Evolutionary conservation across 1,140 invertebrate genomes (phyloP).

Genomic region (Drosophila carrolli): DNA sequence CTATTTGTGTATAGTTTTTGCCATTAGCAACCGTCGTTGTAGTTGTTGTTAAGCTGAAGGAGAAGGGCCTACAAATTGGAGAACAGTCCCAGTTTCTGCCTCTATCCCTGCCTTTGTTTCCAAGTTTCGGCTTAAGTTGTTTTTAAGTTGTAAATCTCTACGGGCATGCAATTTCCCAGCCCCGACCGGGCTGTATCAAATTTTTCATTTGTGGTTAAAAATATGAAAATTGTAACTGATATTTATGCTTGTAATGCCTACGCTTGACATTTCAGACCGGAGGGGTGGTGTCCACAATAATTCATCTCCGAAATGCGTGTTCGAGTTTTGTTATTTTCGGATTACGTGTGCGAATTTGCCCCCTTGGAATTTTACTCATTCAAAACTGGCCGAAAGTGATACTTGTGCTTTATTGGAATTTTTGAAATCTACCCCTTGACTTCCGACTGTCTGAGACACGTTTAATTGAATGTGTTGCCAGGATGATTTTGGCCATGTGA

Average conservation of each 20-base stretch:
- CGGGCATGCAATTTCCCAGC: conserved; percentile 66
- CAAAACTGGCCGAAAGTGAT: conserved; percentile 47
- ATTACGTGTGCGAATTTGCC: conserved; percentile 57
- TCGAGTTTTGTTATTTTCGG: conserved; percentile 68
- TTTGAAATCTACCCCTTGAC: conserved; percentile 19
- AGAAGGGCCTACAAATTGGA: conserved; percentile 54
- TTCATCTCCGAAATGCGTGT: conserved; percentile 70
- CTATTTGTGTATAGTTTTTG: conserved; percentile 74
- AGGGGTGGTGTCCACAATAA: conserved; percentile 64
- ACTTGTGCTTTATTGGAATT: conserved; percentile 63
- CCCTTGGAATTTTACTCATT: conserved; percentile 16
- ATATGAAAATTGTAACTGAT: conserved; percentile 82
- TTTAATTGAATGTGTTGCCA: conserved; percentile 62
- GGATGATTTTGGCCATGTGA: conserved; percentile 24
- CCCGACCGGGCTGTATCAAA: conserved; percentile 55
- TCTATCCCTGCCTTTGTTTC: conserved; percentile 56
- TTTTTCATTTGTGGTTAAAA: conserved; percentile 72
- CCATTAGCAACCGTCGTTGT: conserved; percentile 59
- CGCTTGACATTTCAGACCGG: conserved; percentile 67
- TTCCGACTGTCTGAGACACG: not conserved
- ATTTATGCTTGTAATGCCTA: conserved; percentile 77
- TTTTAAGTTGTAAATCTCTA: conserved; percentile 82
- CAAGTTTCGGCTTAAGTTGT: conserved; percentile 81
- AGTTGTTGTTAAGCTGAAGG: conserved; percentile 18
- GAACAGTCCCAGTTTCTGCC: conserved; percentile 23